Evolutionary conservation across 1,140 invertebrate genomes (phyloP).

Genomic region (Conopomorpha cramerella): DNA sequence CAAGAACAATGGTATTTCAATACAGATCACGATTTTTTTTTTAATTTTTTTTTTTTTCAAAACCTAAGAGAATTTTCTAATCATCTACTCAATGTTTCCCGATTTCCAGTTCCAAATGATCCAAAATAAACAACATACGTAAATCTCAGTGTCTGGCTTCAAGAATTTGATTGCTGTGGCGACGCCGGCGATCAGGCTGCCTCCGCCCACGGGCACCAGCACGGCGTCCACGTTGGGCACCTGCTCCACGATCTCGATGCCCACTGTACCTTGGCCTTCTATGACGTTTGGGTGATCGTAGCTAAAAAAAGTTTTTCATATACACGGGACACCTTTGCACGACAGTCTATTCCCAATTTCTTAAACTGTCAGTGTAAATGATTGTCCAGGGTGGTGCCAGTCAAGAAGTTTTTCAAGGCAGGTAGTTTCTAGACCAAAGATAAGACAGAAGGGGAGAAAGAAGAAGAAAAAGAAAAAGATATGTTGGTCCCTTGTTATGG

Average conservation of each 20-base stretch:
- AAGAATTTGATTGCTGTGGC: constrained; percentile 68
- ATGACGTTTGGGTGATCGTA: constrained; percentile 73
- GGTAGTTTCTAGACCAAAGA: too few relatives aligned
- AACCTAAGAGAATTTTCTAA: background rate
- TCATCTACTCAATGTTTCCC: background rate
- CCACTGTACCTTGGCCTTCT: constrained; percentile 73
- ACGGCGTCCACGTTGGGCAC: constrained; percentile 56
- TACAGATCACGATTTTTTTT: too few relatives aligned
- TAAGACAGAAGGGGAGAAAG: too few relatives aligned
- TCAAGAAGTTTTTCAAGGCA: too few relatives aligned
- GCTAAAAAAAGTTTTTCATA: constrained; percentile 30
- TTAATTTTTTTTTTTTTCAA: too few relatives aligned
- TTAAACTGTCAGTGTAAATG: too few relatives aligned
- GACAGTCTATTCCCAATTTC: too few relatives aligned
- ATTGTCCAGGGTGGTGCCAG: too few relatives aligned
- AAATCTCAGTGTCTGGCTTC: constrained; percentile 60
- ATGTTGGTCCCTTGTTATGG: too few relatives aligned
- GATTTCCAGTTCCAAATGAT: background rate
- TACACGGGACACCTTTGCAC: too few relatives aligned
- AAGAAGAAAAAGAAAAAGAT: too few relatives aligned
- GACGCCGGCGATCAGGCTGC: constrained; percentile 69
- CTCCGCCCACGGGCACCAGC: constrained; percentile 70
- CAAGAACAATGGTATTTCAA: too few relatives aligned
- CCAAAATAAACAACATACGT: constrained; percentile 14
- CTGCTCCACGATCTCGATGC: constrained; percentile 72